Percentiles rank a stretch among this genome's conserved stretches.
Evolutionary conservation across 2,113 vertebrate genomes (phyloP).

Genomic region (Amphiprion ocellaris): DNA sequence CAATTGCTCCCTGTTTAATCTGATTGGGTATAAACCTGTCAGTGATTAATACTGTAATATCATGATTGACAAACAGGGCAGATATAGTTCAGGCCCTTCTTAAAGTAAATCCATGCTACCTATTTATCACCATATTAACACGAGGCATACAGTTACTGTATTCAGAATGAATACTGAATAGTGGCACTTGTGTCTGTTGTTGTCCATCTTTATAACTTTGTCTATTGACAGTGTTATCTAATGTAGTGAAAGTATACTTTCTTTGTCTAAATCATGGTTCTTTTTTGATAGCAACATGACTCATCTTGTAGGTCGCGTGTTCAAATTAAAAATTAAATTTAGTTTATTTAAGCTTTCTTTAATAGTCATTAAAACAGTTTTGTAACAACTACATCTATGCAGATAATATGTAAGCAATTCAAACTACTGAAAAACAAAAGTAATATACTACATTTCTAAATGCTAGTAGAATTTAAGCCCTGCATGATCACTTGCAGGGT

Average conservation of each 20-base stretch:
- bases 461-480: not conserved
- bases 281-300: not conserved
- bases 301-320: not conserved
- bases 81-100: conserved; percentile 55
- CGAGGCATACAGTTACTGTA: not conserved
- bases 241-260: not conserved
- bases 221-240: not conserved
- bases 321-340: not conserved
- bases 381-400: too few relatives aligned
- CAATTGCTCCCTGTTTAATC: conserved; percentile 81
- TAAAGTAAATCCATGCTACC: conserved; percentile 16
- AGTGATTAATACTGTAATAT: conserved; percentile 79
- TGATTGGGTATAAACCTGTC: conserved; percentile 80
- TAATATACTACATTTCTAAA: not conserved
- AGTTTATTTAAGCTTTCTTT: too few relatives aligned
- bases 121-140: conserved; percentile 12
- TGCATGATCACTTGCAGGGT: not conserved
- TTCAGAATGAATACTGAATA: not conserved
- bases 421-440: not conserved
- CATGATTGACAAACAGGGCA: conserved; percentile 70
- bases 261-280: not conserved
- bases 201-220: not conserved
- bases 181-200: not conserved
- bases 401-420: not conserved
- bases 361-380: too few relatives aligned